Evolutionary conservation across 2,113 vertebrate genomes (phyloP).

Genomic region (Suricata suricatta): DNA sequence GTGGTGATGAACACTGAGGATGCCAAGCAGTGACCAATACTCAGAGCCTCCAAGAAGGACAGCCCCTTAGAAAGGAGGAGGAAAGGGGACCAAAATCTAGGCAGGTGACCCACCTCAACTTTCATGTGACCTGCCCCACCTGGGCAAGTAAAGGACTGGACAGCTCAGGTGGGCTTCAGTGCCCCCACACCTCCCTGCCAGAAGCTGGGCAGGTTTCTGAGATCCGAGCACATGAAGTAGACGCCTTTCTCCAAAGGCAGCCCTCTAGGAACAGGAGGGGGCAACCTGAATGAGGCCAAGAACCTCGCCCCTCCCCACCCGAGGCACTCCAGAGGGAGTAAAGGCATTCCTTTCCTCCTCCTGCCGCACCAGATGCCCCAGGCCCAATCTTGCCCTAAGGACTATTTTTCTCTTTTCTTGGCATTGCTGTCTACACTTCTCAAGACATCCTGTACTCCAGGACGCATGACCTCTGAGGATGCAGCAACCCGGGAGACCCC

Average conservation of each 20-base stretch:
- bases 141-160: neutral
- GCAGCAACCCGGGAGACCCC: accelerated
- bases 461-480: neutral
- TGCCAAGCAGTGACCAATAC: neutral
- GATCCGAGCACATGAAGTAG: neutral
- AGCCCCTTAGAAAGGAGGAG: neutral
- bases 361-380: neutral
- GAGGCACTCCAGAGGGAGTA: too few species aligned
- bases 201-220: neutral
- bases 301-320: too few species aligned
- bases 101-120: too few species aligned
- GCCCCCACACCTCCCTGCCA: too few species aligned
- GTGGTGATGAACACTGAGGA: neutral
- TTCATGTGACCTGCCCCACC: neutral
- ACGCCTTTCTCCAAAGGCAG: neutral
- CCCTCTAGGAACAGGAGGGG: neutral
- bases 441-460: neutral
- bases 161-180: neutral
- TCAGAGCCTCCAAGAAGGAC: neutral
- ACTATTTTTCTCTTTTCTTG: neutral
- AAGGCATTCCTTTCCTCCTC: neutral
- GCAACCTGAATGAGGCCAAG: too few species aligned
- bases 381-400: neutral
- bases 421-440: neutral
- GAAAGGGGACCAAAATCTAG: neutral